Percentiles rank a stretch among this genome's conserved stretches.
Evolutionary conservation across 2,888 invertebrate species (phyloP).

Genomic region (Masnerella sp.): DNA sequence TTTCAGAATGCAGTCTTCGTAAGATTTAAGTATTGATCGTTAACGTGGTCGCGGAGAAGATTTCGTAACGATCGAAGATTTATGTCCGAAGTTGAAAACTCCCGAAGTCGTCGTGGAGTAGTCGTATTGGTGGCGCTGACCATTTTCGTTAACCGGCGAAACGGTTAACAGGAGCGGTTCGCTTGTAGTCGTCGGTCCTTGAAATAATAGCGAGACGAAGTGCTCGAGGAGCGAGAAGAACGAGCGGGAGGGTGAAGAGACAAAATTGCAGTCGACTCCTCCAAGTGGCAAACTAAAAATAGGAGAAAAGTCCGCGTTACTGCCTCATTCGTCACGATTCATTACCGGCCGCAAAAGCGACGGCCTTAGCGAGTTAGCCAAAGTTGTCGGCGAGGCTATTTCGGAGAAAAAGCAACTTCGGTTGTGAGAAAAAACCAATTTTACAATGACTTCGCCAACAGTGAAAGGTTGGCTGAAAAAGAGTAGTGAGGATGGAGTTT

Average conservation of each 20-base stretch:
- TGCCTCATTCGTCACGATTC: slow-evolving; percentile 48
- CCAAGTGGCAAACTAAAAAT: slow-evolving; percentile 27
- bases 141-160: slow-evolving; percentile 37
- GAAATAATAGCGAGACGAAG: background rate
- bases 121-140: slow-evolving; percentile 12
- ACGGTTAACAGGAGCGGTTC: slow-evolving; percentile 14
- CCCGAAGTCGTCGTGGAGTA: slow-evolving; percentile 10
- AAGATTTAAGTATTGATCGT: slow-evolving; percentile 14
- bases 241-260: slow-evolving; percentile 21
- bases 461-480: no score
- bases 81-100: slow-evolving; percentile 30
- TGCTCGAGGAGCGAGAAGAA: slow-evolving; percentile 5
- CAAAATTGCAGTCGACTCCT: slow-evolving; percentile 11
- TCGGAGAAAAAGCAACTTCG: background rate
- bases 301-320: slow-evolving; percentile 40
- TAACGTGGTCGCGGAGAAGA: slow-evolving; percentile 6
- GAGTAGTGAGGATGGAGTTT: no score
- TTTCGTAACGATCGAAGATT: slow-evolving; percentile 31
- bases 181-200: no score
- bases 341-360: slow-evolving; percentile 25
- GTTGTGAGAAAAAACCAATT: background rate
- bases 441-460: slow-evolving; percentile 5
- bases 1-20: no score
- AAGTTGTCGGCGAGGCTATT: slow-evolving; percentile 18
- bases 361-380: slow-evolving; percentile 20